Percentiles rank a stretch among this genome's conserved stretches.
Evolutionary conservation across 2,113 vertebrate species (phyloP).

Genomic region (Cololabis saira): DNA sequence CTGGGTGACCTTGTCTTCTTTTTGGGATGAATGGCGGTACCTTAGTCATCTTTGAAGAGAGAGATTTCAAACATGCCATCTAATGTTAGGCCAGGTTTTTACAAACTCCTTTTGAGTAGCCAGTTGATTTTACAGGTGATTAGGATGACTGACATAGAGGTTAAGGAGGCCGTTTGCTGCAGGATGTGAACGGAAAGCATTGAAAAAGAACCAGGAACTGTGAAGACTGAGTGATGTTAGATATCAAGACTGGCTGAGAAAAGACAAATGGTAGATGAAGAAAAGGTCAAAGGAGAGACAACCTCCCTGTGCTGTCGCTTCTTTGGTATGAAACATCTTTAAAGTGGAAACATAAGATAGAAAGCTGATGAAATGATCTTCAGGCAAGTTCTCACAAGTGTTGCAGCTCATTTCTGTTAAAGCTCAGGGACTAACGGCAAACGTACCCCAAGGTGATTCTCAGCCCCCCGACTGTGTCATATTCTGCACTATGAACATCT

Average conservation of each 20-base stretch:
- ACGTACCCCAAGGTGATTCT: conserved; percentile 22
- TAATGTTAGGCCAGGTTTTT: too few species aligned
- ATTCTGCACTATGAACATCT: conserved; percentile 22
- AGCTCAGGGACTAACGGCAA: conserved; percentile 4
- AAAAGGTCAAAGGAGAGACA: conserved; percentile 21
- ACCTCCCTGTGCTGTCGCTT: conserved; percentile 9
- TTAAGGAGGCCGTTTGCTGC: conserved; percentile 73
- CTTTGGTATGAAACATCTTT: conserved; percentile 17
- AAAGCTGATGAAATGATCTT: conserved; percentile 24
- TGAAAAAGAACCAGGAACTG: too few species aligned
- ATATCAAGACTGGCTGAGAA: background rate
- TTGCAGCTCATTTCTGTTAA: conserved; percentile 11
- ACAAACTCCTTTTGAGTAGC: too few species aligned
- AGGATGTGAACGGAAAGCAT: conserved; percentile 51
- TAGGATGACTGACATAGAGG: conserved; percentile 38
- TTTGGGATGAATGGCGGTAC: too few species aligned
- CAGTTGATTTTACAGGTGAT: conserved; percentile 23
- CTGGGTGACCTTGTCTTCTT: too few species aligned
- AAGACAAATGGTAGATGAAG: conserved; percentile 12
- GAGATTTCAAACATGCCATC: too few species aligned
- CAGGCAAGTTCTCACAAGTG: conserved; percentile 5
- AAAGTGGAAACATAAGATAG: conserved; percentile 9
- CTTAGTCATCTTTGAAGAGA: too few species aligned
- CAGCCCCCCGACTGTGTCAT: conserved; percentile 10
- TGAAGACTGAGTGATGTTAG: conserved; percentile 47